Percentiles rank a stretch among this genome's conserved stretches.
Evolutionary conservation across 1,140 invertebrate species (phyloP).

Genomic region (Dreissena rostriformis): DNA sequence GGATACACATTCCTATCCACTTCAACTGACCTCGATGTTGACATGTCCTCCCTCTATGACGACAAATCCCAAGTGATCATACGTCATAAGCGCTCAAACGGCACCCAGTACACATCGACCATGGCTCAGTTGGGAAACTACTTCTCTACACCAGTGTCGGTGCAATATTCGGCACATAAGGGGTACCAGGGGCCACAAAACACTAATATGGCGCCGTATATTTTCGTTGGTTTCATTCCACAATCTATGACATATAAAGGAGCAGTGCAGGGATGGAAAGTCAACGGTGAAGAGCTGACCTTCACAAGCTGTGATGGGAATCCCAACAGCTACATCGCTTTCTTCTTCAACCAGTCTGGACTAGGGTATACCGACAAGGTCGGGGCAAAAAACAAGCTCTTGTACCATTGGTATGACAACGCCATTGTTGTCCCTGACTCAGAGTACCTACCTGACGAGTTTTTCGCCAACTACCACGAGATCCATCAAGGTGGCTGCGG

Average conservation of each 20-base stretch:
- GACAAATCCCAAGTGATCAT: not conserved
- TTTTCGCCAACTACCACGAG: no score
- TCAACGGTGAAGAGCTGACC: slow-evolving; percentile 3
- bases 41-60: not conserved
- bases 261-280: not conserved
- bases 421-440: no score
- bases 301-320: slow-evolving; percentile 14
- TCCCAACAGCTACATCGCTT: slow-evolving; percentile 21
- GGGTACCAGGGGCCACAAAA: not conserved
- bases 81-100: not conserved
- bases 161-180: not conserved
- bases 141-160: not conserved
- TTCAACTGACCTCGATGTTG: not conserved
- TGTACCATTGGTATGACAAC: no score
- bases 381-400: no score
- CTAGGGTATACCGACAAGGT: no score
- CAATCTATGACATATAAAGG: not conserved
- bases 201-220: not conserved
- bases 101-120: not conserved
- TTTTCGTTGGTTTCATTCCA: slow-evolving; percentile 16
- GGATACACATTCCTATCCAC: not conserved
- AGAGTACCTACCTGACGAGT: no score
- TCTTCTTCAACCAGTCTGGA: not conserved
- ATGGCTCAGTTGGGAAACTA: not conserved
- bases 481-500: no score